Evolutionary conservation across 2,888 invertebrate genomes (phyloP), one percentile per base, ranked within the genome.

Genomic region (Fragum sueziense): DNA sequence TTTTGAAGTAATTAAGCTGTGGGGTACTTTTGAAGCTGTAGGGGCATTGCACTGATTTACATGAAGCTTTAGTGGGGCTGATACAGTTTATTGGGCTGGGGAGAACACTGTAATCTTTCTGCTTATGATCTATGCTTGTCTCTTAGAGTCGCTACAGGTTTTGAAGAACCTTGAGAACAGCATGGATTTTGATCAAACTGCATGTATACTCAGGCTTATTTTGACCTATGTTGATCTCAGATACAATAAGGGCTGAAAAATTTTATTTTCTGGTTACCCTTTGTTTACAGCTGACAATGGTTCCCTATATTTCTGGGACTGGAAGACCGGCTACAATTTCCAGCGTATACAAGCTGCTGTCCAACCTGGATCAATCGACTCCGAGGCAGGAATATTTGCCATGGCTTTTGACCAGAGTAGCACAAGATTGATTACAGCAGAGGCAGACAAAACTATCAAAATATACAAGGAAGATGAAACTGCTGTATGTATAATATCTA

Each of bases 381-480:
- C 98, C 22, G 99, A 99, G 93, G 97, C 98, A 25, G 99, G 99
- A 57, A 97, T 99, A 84, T 99, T 98, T 94, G 96, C 99, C 71
- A 96, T 98, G 95, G 96, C 96, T 0, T 99, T 97, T 93, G 99
- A 99, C 94, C 96, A 96, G 86, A 97, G 98, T n/a, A 98, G 98
- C 31, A 96, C 97, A 0, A 95, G 99, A 27, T 95, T 99, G 82
- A 97, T 99, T 87, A 98, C 99, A 0, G 97, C 97, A 0, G 99
- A 99, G 93, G 99, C 99, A 0, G 99, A 99, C 94, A 99, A 99
- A 94, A 99, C 99, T 0, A 97, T 99, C 88, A 99, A 99, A 95
- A 97, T 99, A 85, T 99, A 99, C 94, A 97, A 97, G 92, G 99
- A 99, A 94, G 99, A 99, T 93, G 98, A 98, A 17, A 95, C 96